Base-by-base conservation (phyloP, 2,113 vertebrate species). In the Caranx ignobilis region DNA sequence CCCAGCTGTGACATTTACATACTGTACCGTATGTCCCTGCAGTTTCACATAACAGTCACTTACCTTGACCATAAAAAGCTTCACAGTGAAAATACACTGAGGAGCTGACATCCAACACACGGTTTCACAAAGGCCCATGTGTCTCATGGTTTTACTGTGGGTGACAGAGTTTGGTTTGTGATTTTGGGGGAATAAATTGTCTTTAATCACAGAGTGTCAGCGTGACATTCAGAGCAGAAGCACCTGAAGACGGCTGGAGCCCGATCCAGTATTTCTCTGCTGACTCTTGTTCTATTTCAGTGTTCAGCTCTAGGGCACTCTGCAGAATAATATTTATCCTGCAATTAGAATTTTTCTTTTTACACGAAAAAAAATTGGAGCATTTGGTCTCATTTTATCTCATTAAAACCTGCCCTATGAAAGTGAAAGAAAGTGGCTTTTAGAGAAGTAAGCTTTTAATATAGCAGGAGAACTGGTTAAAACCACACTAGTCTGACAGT, bases 1-100 rank as follows among this genome's bases (percentile, higher is more conserved):
- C 48, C 55, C 35, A 70, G 62, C 70, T 21, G 13, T 37, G 9
- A 59, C 63, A 12, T 59, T 39, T 56, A 48, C 31, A 64, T 63
- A 37, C 34, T 62, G 35, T 62, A 37, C 34, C 21, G 35, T 62
- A 43, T 59, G 50, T 76, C 32, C 35, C 18, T n/a, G 16, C 59
- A 37, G 35, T 37, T 61, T 41, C 15, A 41, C 2, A 18, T 41
- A n/a, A 34, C 45, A 35, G 16, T 43, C 35, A 26, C 1, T 50
- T 50, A 19, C 57, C 48, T 35, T 47, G 37, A 50, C n/a, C 32
- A 50, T n/a, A 50, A 13, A 39, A 26, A 35, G 5, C 9, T 8
- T 50, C 10, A 52, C 19, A 21, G 9, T 21, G 18, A 52, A 50
- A 52, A 54, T 48, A 3, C 11, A 56, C 12, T 12, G 1, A 9